A percentile compares a stretch with the other conserved stretches of the same genome.
Evolutionary conservation across 2,888 invertebrate species (phyloP).

Genomic region (Cecidostiba fungosa): DNA sequence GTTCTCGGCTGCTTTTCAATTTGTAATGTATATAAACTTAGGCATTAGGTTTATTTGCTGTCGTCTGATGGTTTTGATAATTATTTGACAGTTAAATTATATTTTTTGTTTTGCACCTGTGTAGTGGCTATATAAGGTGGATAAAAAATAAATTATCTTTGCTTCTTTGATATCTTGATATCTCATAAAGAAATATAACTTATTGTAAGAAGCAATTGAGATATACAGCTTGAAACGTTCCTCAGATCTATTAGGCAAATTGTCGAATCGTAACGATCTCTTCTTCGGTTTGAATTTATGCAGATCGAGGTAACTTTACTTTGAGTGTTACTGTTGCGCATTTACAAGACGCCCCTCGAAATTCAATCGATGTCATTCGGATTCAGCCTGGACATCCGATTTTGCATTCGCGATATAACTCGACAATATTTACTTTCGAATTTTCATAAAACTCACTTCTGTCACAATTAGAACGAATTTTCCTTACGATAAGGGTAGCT

Average conservation of each 20-base stretch:
- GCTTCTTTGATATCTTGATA: too few species aligned
- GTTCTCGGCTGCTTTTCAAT: background rate
- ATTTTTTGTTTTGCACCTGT: too few species aligned
- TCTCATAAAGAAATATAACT: too few species aligned
- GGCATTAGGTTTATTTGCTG: background rate
- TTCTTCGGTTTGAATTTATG: slow-evolving; percentile 45
- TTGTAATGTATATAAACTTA: background rate
- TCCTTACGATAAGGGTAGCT: too few species aligned
- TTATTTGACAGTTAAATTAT: too few species aligned
- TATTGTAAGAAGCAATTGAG: slow-evolving; percentile 48
- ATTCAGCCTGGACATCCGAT: slow-evolving; percentile 4
- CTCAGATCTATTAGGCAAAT: slow-evolving; percentile 59
- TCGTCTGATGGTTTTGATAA: too few species aligned
- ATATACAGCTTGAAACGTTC: slow-evolving; percentile 33
- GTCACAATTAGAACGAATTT: too few species aligned
- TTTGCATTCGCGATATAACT: background rate
- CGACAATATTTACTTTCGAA: background rate
- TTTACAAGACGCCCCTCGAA: slow-evolving; percentile 8
- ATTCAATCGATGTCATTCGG: slow-evolving; percentile 32
- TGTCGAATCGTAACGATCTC: slow-evolving; percentile 55
- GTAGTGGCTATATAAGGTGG: too few species aligned
- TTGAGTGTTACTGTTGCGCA: slow-evolving; percentile 34
- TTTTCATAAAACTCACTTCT: background rate
- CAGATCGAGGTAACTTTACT: slow-evolving; percentile 53
- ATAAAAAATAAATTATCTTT: too few species aligned